These are phyloP conservation scores for Mesocentrotus franciscanus DNA, from an alignment of 53 echinoderm and acorn worm genomes.

Conservation along the genomic window DNA sequence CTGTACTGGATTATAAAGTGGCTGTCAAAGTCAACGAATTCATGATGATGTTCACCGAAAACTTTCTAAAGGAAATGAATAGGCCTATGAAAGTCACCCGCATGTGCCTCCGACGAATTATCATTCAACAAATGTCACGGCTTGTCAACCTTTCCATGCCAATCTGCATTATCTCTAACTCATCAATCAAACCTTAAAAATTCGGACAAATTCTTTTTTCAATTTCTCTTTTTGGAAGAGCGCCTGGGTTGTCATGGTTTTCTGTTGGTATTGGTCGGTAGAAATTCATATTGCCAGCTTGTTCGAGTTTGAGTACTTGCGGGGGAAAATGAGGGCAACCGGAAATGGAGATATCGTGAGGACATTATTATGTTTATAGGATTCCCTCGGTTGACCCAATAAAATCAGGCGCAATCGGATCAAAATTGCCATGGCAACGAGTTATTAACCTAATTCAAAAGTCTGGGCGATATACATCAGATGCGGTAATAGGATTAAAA, in stretches of 20 bases:
- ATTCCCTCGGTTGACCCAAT: constrained; percentile 55
- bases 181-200: constrained; percentile 16
- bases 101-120: background rate
- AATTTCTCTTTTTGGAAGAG: constrained; percentile 40
- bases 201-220: constrained; percentile 24
- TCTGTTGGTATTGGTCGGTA: constrained; percentile 3
- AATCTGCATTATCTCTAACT: constrained; percentile 11
- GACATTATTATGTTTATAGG: constrained; percentile 47
- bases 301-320: constrained; percentile 2
- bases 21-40: background rate
- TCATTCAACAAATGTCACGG: background rate
- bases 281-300: constrained; percentile 16
- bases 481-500: constrained; percentile 17
- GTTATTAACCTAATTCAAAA: constrained; percentile 65
- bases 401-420: constrained; percentile 58
- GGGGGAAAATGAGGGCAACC: constrained; percentile 41
- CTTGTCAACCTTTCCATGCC: background rate
- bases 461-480: constrained; percentile 38
- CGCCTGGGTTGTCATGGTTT: constrained; percentile 38
- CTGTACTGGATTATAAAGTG: no score
- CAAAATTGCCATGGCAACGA: constrained; percentile 43
- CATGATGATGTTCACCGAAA: background rate
- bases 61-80: background rate
- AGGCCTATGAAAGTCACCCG: background rate
- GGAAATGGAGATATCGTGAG: constrained; percentile 49